Conservation (phyloP, 2,113 vertebrate genomes). For the Mormyrus lacerda region DNA sequence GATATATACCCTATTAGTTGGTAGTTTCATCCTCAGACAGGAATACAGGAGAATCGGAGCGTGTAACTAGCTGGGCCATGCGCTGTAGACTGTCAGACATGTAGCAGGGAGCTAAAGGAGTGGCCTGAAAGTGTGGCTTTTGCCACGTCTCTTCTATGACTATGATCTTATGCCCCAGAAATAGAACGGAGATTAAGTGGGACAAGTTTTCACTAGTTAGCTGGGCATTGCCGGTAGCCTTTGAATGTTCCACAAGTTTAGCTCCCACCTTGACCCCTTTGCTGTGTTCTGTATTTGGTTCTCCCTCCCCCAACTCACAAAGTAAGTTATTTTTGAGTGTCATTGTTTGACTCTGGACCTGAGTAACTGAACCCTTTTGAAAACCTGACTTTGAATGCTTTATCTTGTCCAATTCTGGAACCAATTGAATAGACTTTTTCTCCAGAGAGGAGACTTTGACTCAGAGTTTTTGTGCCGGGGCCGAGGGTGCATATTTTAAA, state of each 20-base stretch:
- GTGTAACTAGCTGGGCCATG: neutral
- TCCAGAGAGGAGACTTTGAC: constrained; percentile 46
- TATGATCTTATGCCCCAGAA: neutral
- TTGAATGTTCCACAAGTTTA: constrained; percentile 26
- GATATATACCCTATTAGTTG: neutral
- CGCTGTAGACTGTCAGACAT: neutral
- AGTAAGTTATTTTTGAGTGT: constrained; percentile 40
- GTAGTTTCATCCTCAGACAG: neutral
- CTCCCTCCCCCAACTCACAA: neutral
- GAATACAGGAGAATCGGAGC: neutral
- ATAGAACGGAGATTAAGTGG: neutral
- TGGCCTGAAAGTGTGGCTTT: neutral
- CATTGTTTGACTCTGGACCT: constrained; percentile 45
- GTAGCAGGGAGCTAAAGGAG: neutral
- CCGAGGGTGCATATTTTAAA: constrained; percentile 40
- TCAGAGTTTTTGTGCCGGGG: constrained; percentile 36
- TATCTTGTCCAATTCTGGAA: constrained; percentile 41
- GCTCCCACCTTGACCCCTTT: constrained; percentile 41
- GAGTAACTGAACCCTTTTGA: constrained; percentile 38
- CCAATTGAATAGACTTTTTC: constrained; percentile 43
- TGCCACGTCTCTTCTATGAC: neutral
- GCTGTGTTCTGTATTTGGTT: neutral
- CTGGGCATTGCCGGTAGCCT: neutral
- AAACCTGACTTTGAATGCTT: constrained; percentile 49
- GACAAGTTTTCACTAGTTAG: constrained; percentile 6